Base-by-base conservation (phyloP, 2,113 vertebrate species). In the Poecilia latipinna region DNA sequence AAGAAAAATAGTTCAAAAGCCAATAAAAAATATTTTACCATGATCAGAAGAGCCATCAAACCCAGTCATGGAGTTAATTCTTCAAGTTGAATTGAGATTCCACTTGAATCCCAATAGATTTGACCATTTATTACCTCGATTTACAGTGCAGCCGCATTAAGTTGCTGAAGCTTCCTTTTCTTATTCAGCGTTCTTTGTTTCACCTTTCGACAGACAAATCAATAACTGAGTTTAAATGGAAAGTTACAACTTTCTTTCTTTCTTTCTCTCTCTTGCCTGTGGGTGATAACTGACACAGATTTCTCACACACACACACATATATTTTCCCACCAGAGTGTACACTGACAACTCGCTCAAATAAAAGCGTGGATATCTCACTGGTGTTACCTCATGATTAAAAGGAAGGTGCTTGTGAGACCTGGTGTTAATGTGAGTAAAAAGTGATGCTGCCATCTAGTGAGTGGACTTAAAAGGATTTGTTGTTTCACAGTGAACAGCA, bases 391-490 rank as follows among this genome's bases (percentile, higher is more conserved):
- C 15, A 61, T 39, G 37, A 39, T 71, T 61, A 15, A 29, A 22
- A 61, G 8, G 12, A 28, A 1, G n/a, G 17, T 11, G 51, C 22
- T 57, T n/a, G 10, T 57, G 51, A 57, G n/a, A 57, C 51, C 7
- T 28, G 22, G 42, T 33, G 31, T 4, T 13, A 5, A 24, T 65
- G 28, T 8, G 61, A 75, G 61, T 73, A 42, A 82, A 83, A 82
- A 65, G 80, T 85, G 83, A 88, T 80, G 83, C 88, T 84, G 89
- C 84, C 77, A 87, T 79, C 86, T 79, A 86, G 86, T 90, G 88
- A 90, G 61, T 67, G 22, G 33, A 66, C 64, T 61, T 57, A 32
- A 70, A 17, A 65, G 60, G 48, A 80, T 57, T n/a, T 57, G n/a
- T 42, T 42, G 33, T 19, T 64, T 63, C 26, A 65, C 12, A 48